A percentile compares a stretch with the other conserved stretches of the same genome.
phyloP scores from a whole-genome alignment of 2,797 vertebrate species.

The Syncerus caffer region DNA sequence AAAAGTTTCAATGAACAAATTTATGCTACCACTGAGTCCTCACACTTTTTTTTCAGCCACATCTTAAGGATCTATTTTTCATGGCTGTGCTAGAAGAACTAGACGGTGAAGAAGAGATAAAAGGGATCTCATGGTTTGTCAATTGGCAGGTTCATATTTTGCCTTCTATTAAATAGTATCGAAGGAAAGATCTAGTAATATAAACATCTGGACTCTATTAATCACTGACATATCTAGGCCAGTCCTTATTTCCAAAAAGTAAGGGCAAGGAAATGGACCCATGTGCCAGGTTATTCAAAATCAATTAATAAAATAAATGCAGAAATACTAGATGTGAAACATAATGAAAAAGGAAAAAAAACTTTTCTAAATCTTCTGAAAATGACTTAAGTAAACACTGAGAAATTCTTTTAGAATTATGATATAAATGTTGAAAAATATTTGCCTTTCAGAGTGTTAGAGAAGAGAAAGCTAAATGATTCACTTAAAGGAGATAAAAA shows the following conservation, averaged over 20 bases:
- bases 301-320: not conserved
- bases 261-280: not conserved
- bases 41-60: not conserved
- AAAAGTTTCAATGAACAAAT: not conserved
- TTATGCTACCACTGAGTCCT: not conserved
- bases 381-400: not conserved
- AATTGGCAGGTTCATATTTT: not conserved
- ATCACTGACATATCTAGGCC: not conserved
- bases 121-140: not conserved
- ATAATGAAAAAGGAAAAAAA: not conserved
- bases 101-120: not conserved
- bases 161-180: not conserved
- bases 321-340: not conserved
- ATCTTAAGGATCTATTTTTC: not conserved
- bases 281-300: not conserved
- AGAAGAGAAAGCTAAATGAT: not conserved
- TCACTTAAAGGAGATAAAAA: not conserved
- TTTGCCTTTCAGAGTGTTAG: not conserved
- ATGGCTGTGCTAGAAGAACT: not conserved
- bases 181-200: not conserved
- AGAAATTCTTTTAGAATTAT: not conserved
- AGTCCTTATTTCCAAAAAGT: not conserved
- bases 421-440: not conserved
- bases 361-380: not conserved
- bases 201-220: not conserved